These are phyloP conservation scores for Cyclophora punctaria DNA, from an alignment of 2,888 invertebrate species.

Conservation along the genomic window DNA sequence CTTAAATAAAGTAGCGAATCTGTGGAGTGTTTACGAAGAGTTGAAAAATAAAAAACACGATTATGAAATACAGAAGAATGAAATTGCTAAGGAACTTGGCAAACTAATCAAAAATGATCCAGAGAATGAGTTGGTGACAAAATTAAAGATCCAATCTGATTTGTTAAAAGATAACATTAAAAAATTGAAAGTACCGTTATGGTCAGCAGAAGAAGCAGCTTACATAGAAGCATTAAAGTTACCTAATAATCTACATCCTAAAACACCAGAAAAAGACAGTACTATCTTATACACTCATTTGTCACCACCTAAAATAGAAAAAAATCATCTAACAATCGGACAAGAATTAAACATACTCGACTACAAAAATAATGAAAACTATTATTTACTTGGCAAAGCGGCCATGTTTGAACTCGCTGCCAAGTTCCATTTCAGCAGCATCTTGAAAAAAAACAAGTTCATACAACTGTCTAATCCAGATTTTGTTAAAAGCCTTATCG, in stretches of 20 bases:
- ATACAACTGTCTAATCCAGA: slow-evolving; percentile 84
- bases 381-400: slow-evolving; percentile 79
- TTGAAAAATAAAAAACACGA: slow-evolving; percentile 62
- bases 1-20: slow-evolving; percentile 69
- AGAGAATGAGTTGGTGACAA: slow-evolving; percentile 56
- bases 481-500: slow-evolving; percentile 82
- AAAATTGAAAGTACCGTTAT: slow-evolving; percentile 76
- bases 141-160: slow-evolving; percentile 73
- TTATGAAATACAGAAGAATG: slow-evolving; percentile 69
- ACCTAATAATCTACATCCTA: slow-evolving; percentile 80
- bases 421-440: slow-evolving; percentile 66
- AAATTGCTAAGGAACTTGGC: slow-evolving; percentile 65
- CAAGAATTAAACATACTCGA: slow-evolving; percentile 68
- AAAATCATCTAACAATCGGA: slow-evolving; percentile 76
- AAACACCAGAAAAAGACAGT: slow-evolving; percentile 70
- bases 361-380: slow-evolving; percentile 74
- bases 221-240: slow-evolving; percentile 77
- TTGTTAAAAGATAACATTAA: slow-evolving; percentile 78
- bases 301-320: slow-evolving; percentile 39
- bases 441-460: slow-evolving; percentile 66
- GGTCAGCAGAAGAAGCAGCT: slow-evolving; percentile 83
- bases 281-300: slow-evolving; percentile 39
- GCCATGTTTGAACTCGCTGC: slow-evolving; percentile 81
- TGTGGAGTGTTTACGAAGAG: slow-evolving; percentile 78
- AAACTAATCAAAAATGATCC: slow-evolving; percentile 47